Conservation (phyloP, 2,113 vertebrate genomes). For the Perca schrenkii region DNA sequence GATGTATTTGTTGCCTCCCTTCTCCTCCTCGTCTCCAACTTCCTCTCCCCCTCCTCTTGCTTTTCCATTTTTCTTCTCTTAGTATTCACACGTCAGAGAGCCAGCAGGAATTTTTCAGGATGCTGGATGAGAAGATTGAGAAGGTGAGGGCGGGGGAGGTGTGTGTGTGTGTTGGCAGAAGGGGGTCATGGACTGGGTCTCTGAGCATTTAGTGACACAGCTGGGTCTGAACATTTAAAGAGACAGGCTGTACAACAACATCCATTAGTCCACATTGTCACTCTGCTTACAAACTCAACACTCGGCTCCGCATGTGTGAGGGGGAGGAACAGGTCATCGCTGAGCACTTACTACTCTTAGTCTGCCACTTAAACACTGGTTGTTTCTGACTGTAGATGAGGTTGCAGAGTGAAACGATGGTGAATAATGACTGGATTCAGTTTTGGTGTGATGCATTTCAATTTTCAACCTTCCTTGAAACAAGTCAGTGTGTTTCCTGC, state of each 20-base stretch:
- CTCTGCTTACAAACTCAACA: background rate
- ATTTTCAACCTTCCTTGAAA: constrained; percentile 4
- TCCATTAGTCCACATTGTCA: constrained; percentile 30
- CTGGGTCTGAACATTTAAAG: constrained; percentile 66
- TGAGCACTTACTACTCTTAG: constrained; percentile 28
- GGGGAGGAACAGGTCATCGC: constrained; percentile 19
- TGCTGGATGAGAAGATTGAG: constrained; percentile 99
- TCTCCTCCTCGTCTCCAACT: constrained; percentile 63
- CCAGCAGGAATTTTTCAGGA: constrained; percentile 99
- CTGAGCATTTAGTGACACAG: constrained; percentile 37
- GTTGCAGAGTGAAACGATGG: constrained; percentile 3
- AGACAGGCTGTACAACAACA: constrained; percentile 33
- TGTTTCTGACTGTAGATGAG: constrained; percentile 5
- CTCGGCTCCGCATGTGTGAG: constrained; percentile 9
- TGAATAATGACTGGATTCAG: constrained; percentile 2
- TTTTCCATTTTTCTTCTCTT: constrained; percentile 76
- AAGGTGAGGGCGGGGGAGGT: constrained; percentile 86
- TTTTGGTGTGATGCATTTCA: background rate
- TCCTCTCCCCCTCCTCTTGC: constrained; percentile 74
- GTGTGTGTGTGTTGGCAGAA: background rate
- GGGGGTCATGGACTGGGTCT: background rate
- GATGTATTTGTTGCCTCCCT: constrained; percentile 80
- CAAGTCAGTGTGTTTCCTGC: background rate
- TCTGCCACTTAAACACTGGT: constrained; percentile 25
- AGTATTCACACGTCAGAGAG: constrained; percentile 99